Base-by-base conservation (phyloP, 1,140 invertebrate genomes). In the Aphidius gifuensis region DNA sequence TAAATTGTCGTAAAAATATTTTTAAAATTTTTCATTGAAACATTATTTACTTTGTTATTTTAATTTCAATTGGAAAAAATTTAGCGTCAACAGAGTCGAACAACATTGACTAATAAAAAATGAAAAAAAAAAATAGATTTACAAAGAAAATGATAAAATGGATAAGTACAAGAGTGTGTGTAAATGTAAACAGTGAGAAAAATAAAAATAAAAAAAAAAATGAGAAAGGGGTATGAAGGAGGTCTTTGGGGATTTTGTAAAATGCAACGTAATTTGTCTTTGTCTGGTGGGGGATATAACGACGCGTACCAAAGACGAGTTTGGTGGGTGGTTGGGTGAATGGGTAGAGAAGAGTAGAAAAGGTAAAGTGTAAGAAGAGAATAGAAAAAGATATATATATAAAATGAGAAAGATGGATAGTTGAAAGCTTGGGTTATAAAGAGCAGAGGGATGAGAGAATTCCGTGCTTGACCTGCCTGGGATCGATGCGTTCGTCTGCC, bases 211-310 rank as follows among this genome's bases (percentile, higher is more conserved):
- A 59, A 65, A 58, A 65, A 58, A 60, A 54, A 60, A 62, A 62
- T 46, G 60, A 64, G 43, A 46, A 64, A 62, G 71, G 60, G 68
- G 66, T 51, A 53, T 57, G 59, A 66, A 63, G 58, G 67, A 66
- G 67, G 68, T 75, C 73, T 78, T 78, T 74, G 76, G 77, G 46
- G 76, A 74, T 73, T 77, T 74, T 76, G 78, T 32, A 79, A 78
- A 80, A 80, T 78, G 79, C 78, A 79, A 76, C 77, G 78, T 80
- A 79, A 80, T 80, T 80, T 80, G 77, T 79, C 79, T 80, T 80
- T 80, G 79, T 80, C 76, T 77, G 75, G 73, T 73, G 75, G 71
- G 75, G 74, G 63, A 66, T 59, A 51, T 59, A 59, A 59, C 58
- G 47, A 59, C 58, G 40, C 9, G 39, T 44, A 46, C 40, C 11